A percentile compares a stretch with the other conserved stretches of the same genome.
These are phyloP conservation scores for Gobiocypris rarus DNA, from an alignment of 2,113 vertebrate species.

Conservation along the genomic window DNA sequence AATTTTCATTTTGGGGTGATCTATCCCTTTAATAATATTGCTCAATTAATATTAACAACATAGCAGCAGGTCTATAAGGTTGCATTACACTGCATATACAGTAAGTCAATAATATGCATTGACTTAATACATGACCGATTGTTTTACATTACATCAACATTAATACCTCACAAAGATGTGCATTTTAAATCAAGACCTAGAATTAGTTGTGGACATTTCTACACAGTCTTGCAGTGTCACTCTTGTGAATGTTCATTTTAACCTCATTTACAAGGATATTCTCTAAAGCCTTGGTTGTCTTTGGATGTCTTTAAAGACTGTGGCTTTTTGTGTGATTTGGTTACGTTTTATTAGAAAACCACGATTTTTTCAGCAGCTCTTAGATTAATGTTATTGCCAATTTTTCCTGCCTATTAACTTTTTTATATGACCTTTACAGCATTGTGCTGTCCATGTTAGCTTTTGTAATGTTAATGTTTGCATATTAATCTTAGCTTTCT, in stretches of 20 bases:
- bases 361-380: no score
- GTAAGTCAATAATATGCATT: no score
- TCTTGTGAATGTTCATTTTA: background rate
- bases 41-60: background rate
- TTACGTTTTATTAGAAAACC: background rate
- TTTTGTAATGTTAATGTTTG: conserved; percentile 9
- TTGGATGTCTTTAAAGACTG: background rate
- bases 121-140: no score
- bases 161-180: no score
- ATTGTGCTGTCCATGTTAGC: background rate
- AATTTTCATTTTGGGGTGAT: no score
- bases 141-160: no score
- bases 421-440: background rate
- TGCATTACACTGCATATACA: background rate
- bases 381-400: conserved; percentile 2
- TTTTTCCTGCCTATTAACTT: conserved; percentile 14
- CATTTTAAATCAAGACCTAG: background rate
- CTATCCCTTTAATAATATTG: background rate
- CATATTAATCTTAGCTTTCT: background rate
- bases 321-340: background rate
- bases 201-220: no score
- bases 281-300: background rate
- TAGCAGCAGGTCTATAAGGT: background rate
- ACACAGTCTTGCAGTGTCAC: background rate
- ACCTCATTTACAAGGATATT: background rate